These are phyloP conservation scores for Conchocele bisecta DNA, from an alignment of 2,888 invertebrate species.

Conservation along the genomic window DNA sequence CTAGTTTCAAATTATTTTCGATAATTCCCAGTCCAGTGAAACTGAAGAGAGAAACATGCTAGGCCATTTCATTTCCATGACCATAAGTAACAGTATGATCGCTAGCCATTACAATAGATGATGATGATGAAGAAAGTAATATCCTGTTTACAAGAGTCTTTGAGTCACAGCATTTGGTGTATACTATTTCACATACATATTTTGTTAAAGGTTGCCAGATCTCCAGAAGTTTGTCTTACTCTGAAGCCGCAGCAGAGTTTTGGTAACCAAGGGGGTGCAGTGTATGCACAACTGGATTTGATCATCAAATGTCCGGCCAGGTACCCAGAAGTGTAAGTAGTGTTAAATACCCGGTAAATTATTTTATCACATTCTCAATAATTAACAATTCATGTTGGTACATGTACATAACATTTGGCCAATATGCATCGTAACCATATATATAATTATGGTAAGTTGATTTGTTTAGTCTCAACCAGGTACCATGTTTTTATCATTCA, in stretches of 20 bases:
- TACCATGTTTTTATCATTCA: too few species aligned
- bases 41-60: too few species aligned
- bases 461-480: too few species aligned
- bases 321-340: slow-evolving; percentile 91
- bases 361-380: too few species aligned
- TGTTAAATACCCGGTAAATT: not conserved
- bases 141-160: not conserved
- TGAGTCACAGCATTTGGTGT: not conserved
- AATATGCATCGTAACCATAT: too few species aligned
- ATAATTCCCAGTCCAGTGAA: too few species aligned
- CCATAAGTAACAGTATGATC: too few species aligned
- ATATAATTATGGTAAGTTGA: too few species aligned
- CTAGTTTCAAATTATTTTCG: too few species aligned
- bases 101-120: too few species aligned
- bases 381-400: too few species aligned
- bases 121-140: not conserved
- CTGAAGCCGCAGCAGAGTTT: slow-evolving; percentile 91
- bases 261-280: slow-evolving; percentile 86
- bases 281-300: slow-evolving; percentile 89
- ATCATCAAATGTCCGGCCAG: slow-evolving; percentile 89
- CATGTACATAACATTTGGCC: not conserved
- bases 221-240: slow-evolving; percentile 89
- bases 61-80: too few species aligned
- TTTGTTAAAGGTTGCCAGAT: slow-evolving; percentile 87
- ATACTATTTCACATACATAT: not conserved